Evolutionary conservation across 2,113 vertebrate genomes (phyloP), one percentile per base, ranked within the genome.

Genomic region (Indri indri): DNA sequence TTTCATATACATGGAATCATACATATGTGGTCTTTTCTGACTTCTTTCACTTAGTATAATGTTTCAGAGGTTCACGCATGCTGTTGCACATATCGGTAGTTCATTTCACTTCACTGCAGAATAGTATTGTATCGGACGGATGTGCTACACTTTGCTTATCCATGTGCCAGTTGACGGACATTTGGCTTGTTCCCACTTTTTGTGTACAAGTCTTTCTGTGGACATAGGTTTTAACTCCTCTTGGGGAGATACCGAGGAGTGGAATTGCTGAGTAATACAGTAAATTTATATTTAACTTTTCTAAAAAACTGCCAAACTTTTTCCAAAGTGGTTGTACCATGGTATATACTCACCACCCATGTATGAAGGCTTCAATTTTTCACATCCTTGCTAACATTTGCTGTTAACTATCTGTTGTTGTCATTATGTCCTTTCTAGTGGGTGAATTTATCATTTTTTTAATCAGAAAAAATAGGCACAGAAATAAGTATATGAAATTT

Each of bases 271-370:
- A 32, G n/a, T 66, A n/a, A 42, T 8, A 50, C 17, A 22, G 7
- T 18, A 83, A 40, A 42, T 80, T 77, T 22, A 70, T 23, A 50
- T 40, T 88, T 79, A 82, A 59, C 27, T 83, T 94, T 90, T 73
- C 79, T 57, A 95, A 81, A 77, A 57, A 92, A 79, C 25, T 9
- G n/a, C 27, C 27, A 23, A 61, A 37, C n/a, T 88, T 45, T 80
- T 59, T 59, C 85, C 63, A 76, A 88, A 93, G 42, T 79, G 18
- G 32, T 10, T 37, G 0, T 42, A 34, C 12, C 52, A 73, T 20
- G 37, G n/a, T 6, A 81, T 8, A 37, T 3, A 32, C 34, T 45
- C 45, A 42, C 50, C 40, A 57, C 37, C 37, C 32, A 47, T 1
- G 1, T 0, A 3, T 4, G 13, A 91, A 52, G 5, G 30, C 50